Base-by-base conservation (phyloP, 2,797 vertebrate species). In the Mareca penelope region DNA sequence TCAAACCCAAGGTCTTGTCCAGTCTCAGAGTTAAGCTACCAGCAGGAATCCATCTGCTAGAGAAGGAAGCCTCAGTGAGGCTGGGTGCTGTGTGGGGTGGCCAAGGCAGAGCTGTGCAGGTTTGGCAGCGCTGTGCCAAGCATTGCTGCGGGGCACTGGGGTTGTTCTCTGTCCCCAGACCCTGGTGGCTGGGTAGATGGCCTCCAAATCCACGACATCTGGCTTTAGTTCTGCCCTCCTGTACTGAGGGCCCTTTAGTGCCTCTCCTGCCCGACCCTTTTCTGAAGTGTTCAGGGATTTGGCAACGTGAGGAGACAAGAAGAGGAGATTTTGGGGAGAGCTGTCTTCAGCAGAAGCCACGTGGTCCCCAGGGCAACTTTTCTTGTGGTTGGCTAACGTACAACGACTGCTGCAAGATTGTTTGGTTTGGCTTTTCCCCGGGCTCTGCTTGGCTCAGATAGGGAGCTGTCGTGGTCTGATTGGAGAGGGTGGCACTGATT, bases 291-390 rank as follows among this genome's bases (percentile, higher is more conserved):
- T 69, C 26, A 55, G 44, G 18, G 53, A 17, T 57, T 83, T 10
- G n/a, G 17, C 0, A 0, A 14, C 1, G 0, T 19, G 23, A 23
- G 39, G 39, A 72, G 63, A 9, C 12, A 55, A 15, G 33, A 56
- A 10, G 9, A 2, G 31, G 35, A 24, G 10, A 2, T 56, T 72
- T 80, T 46, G 40, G 48, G 42, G 33, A 68, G 15, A 24, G 8
- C 33, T 15, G 0, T 33, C 24, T 72, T 67, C 40, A 35, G 16
- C 16, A 68, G 55, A 76, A 92, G 5, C 60, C 2, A 0, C 5
- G 23, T 52, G 4, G 6, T 65, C 81, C 46, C 50, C 26, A 55
- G 56, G 22, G 17, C 9, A 64, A 2, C 14, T 64, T 57, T 72
- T 50, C 33, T 28, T 57, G 35, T 50, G 40, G 4, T 14, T 59